Evolutionary conservation across 2,888 invertebrate species (phyloP).

Genomic region (Argyra leucocephala): DNA sequence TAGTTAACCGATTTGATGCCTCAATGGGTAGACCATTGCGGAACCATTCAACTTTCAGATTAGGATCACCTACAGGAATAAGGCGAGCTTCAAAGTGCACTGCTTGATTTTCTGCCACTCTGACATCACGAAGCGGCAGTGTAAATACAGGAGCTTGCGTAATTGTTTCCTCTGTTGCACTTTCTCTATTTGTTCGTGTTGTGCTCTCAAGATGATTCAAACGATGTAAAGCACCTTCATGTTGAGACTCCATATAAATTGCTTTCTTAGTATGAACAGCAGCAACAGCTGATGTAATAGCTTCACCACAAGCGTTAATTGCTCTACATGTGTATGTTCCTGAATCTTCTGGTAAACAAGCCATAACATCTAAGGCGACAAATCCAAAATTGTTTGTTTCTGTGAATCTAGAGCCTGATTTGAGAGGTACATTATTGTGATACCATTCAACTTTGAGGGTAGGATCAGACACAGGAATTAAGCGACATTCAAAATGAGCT

Average conservation of each 20-base stretch:
- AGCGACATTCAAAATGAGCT: constrained; percentile 86
- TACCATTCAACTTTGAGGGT: constrained; percentile 94
- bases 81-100: constrained; percentile 89
- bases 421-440: constrained; percentile 80
- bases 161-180: constrained; percentile 65
- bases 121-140: constrained; percentile 76
- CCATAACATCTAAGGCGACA: constrained; percentile 91
- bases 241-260: constrained; percentile 78
- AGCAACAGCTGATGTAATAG: constrained; percentile 82
- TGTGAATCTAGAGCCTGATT: constrained; percentile 88
- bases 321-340: constrained; percentile 93
- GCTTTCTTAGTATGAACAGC: constrained; percentile 74
- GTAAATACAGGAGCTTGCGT: constrained; percentile 89
- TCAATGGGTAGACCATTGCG: constrained; percentile 83
- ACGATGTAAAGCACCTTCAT: constrained; percentile 73
- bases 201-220: constrained; percentile 74
- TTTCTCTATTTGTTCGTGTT: constrained; percentile 62
- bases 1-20: constrained; percentile 84
- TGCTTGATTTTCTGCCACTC: constrained; percentile 81
- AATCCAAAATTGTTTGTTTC: constrained; percentile 97
- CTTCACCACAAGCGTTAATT: constrained; percentile 83
- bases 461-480: constrained; percentile 88
- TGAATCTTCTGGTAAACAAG: constrained; percentile 90
- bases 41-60: constrained; percentile 86
- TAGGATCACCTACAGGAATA: constrained; percentile 88